A percentile compares a stretch with the other conserved stretches of the same genome.
Evolutionary conservation across 2,113 vertebrate species (phyloP).

Genomic region (Elephantulus edwardii): DNA sequence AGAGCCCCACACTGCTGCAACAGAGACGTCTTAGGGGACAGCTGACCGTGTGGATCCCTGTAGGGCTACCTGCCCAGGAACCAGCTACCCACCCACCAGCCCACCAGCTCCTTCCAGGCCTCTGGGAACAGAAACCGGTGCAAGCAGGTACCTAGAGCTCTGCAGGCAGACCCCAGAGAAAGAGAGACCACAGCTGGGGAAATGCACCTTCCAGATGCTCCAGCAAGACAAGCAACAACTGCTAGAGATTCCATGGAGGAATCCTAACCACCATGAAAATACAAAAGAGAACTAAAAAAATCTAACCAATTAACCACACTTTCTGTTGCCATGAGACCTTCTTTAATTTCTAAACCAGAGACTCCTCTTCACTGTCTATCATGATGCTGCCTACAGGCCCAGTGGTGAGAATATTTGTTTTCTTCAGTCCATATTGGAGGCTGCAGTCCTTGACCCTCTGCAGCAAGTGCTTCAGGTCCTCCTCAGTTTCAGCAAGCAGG

Average conservation of each 20-base stretch:
- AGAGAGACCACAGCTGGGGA: rapidly evolving
- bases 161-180: too few species aligned
- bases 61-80: not conserved
- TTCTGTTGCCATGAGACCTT: not conserved
- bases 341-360: not conserved
- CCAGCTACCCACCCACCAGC: not conserved
- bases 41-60: not conserved
- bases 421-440: too few species aligned
- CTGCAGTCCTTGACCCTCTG: too few species aligned
- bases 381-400: too few species aligned
- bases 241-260: not conserved
- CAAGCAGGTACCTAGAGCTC: not conserved
- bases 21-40: not conserved
- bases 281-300: too few species aligned
- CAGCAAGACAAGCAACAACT: not conserved
- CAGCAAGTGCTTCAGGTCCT: too few species aligned
- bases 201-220: not conserved
- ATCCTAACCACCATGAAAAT: not conserved
- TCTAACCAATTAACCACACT: too few species aligned
- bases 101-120: too few species aligned
- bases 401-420: too few species aligned
- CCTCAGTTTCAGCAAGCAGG: too few species aligned
- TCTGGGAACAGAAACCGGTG: not conserved
- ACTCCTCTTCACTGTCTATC: too few species aligned
- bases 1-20: not conserved